Evolutionary conservation across 2,888 invertebrate species (phyloP).

Genomic region (Oegoconia quadripuncta): DNA sequence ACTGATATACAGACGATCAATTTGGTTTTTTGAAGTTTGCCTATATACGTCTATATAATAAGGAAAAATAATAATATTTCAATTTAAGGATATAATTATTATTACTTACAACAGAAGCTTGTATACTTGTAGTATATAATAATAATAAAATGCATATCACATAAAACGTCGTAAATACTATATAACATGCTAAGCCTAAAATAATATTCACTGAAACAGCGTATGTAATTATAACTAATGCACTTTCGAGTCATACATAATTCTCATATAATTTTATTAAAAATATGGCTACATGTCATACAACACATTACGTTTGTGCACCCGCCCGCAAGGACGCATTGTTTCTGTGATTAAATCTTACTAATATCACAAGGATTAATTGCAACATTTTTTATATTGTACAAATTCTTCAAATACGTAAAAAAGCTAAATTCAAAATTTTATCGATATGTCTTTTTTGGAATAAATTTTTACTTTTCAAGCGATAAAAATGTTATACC

Average conservation of each 20-base stretch:
- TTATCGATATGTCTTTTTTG: slow-evolving; percentile 54
- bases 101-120: slow-evolving; percentile 77
- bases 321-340: slow-evolving; percentile 25
- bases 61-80: slow-evolving; percentile 11
- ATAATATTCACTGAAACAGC: slow-evolving; percentile 66
- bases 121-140: slow-evolving; percentile 75
- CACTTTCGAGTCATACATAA: slow-evolving; percentile 36
- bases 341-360: slow-evolving; percentile 35
- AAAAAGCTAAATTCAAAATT: slow-evolving; percentile 52
- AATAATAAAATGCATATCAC: slow-evolving; percentile 78
- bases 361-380: slow-evolving; percentile 74
- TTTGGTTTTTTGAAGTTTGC: neutral
- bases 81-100: slow-evolving; percentile 25
- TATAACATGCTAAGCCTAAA: slow-evolving; percentile 73
- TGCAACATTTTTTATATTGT: slow-evolving; percentile 54
- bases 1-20: too few species aligned
- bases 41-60: neutral
- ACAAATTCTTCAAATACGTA: slow-evolving; percentile 40
- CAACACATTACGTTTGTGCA: slow-evolving; percentile 61
- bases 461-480: slow-evolving; percentile 29
- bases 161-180: slow-evolving; percentile 77
- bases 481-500: slow-evolving; percentile 17
- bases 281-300: slow-evolving; percentile 72
- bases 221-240: slow-evolving; percentile 47
- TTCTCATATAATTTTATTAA: slow-evolving; percentile 60